Evolutionary conservation across 2,888 invertebrate genomes (phyloP).

Genomic region (Boloria selene): DNA sequence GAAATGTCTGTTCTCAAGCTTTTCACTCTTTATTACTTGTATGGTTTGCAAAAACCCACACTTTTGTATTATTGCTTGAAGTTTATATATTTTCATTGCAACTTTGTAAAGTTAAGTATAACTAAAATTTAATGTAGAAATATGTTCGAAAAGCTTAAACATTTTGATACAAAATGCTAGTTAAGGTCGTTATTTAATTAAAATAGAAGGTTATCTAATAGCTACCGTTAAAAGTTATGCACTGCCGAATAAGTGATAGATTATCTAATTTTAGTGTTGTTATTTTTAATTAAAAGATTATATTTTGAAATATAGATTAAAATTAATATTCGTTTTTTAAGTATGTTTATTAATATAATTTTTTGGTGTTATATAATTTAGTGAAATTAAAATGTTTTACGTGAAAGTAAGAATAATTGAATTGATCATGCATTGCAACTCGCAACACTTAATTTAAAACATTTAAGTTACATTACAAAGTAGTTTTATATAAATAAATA

Average conservation of each 20-base stretch:
- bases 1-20: conserved; percentile 45
- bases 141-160: background rate
- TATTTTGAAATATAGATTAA: background rate
- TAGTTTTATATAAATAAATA: no score
- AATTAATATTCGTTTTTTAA: no score
- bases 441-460: no score
- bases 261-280: background rate
- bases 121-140: no score
- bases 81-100: background rate
- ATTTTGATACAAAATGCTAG: background rate
- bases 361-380: no score
- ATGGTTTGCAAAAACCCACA: conserved; percentile 25
- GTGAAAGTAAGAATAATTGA: no score
- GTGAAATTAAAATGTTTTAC: no score
- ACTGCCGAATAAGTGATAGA: background rate
- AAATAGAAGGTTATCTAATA: conserved; percentile 2
- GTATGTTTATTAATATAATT: no score
- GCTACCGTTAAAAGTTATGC: conserved; percentile 2
- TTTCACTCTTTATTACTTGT: conserved; percentile 35
- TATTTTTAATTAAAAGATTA: conserved; percentile 3
- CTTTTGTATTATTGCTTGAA: background rate
- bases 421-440: no score
- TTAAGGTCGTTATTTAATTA: conserved; percentile 3
- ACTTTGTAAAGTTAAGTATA: no score
- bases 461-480: no score